Conservation (phyloP, 2,113 vertebrate genomes). For the Xenopus borealis region DNA sequence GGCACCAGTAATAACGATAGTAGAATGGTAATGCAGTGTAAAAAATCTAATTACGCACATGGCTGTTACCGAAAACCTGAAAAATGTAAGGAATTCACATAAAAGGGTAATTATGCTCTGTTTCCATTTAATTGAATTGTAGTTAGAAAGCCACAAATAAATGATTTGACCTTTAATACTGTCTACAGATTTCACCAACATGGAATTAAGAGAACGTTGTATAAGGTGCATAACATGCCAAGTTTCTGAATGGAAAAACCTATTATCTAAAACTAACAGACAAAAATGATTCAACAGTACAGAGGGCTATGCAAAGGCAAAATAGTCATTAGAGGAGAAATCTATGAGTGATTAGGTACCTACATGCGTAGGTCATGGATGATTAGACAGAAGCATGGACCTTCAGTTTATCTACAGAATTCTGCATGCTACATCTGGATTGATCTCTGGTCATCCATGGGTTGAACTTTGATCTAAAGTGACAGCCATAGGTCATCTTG, state of each 20-base stretch:
- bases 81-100: slow-evolving; percentile 29
- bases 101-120: slow-evolving; percentile 1
- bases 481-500: too few species aligned
- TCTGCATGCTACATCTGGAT: too few species aligned
- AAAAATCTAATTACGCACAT: slow-evolving; percentile 29
- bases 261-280: too few species aligned
- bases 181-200: background rate
- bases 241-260: background rate
- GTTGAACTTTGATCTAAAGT: too few species aligned
- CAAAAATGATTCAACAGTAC: too few species aligned
- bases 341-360: too few species aligned
- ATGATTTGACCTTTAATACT: background rate
- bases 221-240: background rate
- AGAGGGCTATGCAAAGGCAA: too few species aligned
- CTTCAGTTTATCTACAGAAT: too few species aligned
- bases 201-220: background rate
- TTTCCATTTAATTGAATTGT: slow-evolving; percentile 9
- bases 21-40: slow-evolving; percentile 28
- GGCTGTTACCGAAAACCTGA: slow-evolving; percentile 18
- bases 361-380: too few species aligned
- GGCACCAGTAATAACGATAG: slow-evolving; percentile 7
- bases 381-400: too few species aligned
- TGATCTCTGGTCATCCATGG: too few species aligned
- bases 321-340: too few species aligned
- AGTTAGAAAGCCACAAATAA: slow-evolving; percentile 1